Percentiles rank a stretch among this genome's conserved stretches.
phyloP scores from a whole-genome alignment of 2,797 vertebrate genomes.

The Acipenser transmontanus region DNA sequence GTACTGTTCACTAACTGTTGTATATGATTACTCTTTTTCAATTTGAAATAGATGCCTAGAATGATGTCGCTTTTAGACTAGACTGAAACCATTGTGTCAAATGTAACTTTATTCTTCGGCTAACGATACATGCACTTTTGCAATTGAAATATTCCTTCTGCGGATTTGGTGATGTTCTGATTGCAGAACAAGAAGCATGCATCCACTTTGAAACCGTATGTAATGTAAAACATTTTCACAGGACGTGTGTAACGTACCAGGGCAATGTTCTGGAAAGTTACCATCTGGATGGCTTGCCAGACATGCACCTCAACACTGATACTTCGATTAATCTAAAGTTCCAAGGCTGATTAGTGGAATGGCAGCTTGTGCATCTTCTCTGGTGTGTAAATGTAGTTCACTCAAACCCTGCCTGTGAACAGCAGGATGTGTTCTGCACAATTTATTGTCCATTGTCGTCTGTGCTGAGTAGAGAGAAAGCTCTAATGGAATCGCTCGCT shows the following conservation, averaged over 20 bases:
- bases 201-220: background rate
- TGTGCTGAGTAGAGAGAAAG: constrained; percentile 25
- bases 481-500: constrained; percentile 27
- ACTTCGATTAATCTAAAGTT: constrained; percentile 33
- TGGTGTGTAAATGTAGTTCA: constrained; percentile 25
- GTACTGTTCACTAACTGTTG: no score
- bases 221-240: constrained; percentile 17
- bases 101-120: constrained; percentile 17
- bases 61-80: no score
- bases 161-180: no score
- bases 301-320: constrained; percentile 19
- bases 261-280: constrained; percentile 16
- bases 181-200: no score
- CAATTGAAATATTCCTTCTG: background rate
- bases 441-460: constrained; percentile 25
- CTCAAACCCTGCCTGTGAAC: constrained; percentile 18
- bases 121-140: constrained; percentile 37
- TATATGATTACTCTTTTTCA: no score
- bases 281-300: constrained; percentile 21
- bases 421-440: constrained; percentile 21
- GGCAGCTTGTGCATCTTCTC: constrained; percentile 38
- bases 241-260: constrained; percentile 3
- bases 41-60: no score
- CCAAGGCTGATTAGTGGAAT: constrained; percentile 21
- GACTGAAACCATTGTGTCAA: no score